phyloP scores from a whole-genome alignment of 2,113 vertebrate species.

The Hippocampus barbouri region DNA sequence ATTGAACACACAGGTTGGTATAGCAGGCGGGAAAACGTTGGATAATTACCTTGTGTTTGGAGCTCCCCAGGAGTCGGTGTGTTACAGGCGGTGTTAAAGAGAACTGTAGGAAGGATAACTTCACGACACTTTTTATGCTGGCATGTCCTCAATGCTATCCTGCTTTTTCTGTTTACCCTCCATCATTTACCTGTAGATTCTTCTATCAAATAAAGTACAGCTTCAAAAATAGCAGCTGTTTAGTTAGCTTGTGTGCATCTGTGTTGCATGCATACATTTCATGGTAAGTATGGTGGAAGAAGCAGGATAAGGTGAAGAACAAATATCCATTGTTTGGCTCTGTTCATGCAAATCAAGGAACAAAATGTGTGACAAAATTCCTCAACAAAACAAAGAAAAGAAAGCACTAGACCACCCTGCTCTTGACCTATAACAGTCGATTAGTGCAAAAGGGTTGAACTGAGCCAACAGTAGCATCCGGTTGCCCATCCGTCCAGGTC shows the following conservation, averaged over 20 bases:
- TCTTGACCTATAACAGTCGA: slow-evolving; percentile 27
- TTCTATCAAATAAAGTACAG: slow-evolving; percentile 17
- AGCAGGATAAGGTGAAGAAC: slow-evolving; percentile 25
- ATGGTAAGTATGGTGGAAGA: slow-evolving; percentile 28
- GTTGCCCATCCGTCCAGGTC: slow-evolving; percentile 43
- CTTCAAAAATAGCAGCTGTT: slow-evolving; percentile 21
- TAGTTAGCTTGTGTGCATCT: slow-evolving; percentile 31
- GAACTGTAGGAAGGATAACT: slow-evolving; percentile 31
- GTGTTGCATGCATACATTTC: slow-evolving; percentile 37
- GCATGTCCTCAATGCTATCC: slow-evolving; percentile 7
- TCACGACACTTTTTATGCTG: slow-evolving; percentile 45
- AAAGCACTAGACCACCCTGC: slow-evolving; percentile 4
- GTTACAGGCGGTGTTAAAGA: slow-evolving; percentile 11
- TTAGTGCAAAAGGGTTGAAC: slow-evolving; percentile 9
- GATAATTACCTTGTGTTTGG: slow-evolving; percentile 65
- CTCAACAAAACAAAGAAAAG: background rate
- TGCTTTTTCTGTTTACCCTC: background rate
- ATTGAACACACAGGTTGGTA: slow-evolving; percentile 53
- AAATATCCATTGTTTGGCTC: background rate
- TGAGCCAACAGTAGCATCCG: slow-evolving; percentile 34
- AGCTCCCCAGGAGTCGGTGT: slow-evolving; percentile 48
- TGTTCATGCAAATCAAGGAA: background rate
- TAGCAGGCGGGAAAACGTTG: slow-evolving; percentile 48
- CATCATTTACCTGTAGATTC: slow-evolving; percentile 29
- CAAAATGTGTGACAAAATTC: background rate